Evolutionary conservation across 2,888 invertebrate species (phyloP).

Genomic region (Trachelus tabidus): DNA sequence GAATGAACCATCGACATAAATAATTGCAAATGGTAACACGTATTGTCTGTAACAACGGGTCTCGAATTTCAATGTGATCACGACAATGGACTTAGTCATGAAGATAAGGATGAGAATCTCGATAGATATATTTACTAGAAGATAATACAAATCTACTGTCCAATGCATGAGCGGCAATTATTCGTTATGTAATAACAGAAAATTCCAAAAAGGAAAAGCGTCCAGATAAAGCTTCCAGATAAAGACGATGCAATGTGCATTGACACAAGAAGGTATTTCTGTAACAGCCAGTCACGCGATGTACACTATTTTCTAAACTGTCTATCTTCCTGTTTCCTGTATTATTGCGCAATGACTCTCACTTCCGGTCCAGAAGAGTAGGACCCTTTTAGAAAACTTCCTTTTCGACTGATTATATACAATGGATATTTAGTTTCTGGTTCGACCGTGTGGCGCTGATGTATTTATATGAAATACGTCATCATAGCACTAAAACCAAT

Average conservation of each 20-base stretch:
- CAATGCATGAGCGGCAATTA: neutral
- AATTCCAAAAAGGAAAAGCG: neutral
- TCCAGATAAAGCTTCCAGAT: neutral
- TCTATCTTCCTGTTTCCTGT: constrained; percentile 20
- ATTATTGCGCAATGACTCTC: constrained; percentile 38
- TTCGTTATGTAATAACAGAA: neutral
- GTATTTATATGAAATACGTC: neutral
- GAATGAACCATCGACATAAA: neutral
- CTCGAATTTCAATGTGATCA: neutral
- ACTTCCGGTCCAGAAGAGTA: constrained; percentile 18
- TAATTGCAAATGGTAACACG: neutral
- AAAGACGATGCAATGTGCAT: neutral
- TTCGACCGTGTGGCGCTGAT: neutral
- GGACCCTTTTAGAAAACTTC: neutral
- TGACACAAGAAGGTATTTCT: neutral
- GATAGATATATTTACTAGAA: neutral
- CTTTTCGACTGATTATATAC: neutral
- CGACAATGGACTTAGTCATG: neutral
- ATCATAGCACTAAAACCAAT: neutral
- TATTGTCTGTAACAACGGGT: neutral
- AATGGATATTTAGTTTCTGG: neutral
- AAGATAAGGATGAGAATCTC: neutral
- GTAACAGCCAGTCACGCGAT: neutral
- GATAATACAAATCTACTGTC: neutral
- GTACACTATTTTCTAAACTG: neutral